Conservation (phyloP, 2,888 invertebrate genomes). For the Nymphalis c-album region DNA sequence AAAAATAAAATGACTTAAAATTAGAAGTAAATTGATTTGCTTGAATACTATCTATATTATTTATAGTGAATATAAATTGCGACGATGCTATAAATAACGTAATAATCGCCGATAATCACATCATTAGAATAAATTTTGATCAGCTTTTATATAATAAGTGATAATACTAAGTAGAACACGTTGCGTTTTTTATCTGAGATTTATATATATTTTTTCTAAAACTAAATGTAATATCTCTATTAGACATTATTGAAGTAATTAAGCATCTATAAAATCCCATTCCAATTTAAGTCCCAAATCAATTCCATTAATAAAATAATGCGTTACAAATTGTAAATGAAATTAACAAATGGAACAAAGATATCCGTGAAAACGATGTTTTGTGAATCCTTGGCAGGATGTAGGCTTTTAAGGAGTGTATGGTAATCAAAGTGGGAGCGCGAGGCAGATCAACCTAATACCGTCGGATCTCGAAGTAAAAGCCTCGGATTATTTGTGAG, state of each 20-base stretch:
- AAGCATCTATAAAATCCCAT: background rate
- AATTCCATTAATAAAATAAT: constrained; percentile 13
- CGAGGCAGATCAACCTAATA: constrained; percentile 64
- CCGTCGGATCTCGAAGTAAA: constrained; percentile 66
- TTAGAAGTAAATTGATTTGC: no score
- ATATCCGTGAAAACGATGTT: constrained; percentile 26
- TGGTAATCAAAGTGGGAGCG: constrained; percentile 68
- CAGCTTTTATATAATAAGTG: no score
- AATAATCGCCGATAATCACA: no score
- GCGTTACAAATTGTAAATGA: constrained; percentile 34
- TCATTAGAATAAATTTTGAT: no score
- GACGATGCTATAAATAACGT: no score
- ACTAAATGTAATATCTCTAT: no score
- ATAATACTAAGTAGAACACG: no score
- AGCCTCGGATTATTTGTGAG: constrained; percentile 57
- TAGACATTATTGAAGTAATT: background rate
- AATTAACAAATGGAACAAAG: constrained; percentile 28
- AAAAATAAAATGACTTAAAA: no score
- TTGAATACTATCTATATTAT: no score
- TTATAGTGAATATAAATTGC: no score
- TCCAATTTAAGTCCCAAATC: background rate
- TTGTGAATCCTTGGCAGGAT: constrained; percentile 48
- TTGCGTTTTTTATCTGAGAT: no score
- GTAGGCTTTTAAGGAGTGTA: constrained; percentile 65
- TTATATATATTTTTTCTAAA: no score